Conservation (phyloP, 1,140 invertebrate genomes). For the Sipha flava region DNA sequence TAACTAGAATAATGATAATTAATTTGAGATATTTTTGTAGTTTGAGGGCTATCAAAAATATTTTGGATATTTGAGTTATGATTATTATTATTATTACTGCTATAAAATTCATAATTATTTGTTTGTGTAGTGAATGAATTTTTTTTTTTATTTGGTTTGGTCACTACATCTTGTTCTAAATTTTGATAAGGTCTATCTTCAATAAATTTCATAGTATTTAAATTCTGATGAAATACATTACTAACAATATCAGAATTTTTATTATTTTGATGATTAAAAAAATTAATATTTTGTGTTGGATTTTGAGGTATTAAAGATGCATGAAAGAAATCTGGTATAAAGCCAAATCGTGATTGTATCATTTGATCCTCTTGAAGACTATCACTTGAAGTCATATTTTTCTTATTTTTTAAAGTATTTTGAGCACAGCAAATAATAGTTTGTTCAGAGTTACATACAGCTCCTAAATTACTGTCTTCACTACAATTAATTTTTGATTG, state of each 20-base stretch:
- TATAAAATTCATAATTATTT: not conserved
- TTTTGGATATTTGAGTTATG: not conserved
- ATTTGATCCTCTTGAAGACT: not conserved
- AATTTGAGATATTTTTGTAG: not conserved
- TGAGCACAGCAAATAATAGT: constrained; percentile 1
- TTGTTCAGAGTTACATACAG: not conserved
- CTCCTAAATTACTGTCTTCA: not conserved
- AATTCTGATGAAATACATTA: not conserved
- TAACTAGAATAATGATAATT: not conserved
- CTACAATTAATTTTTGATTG: not conserved
- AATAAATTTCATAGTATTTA: not conserved
- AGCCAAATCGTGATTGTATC: not conserved
- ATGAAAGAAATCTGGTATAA: not conserved
- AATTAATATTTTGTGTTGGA: not conserved
- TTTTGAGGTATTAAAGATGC: not conserved
- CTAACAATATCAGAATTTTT: not conserved
- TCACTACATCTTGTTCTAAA: not conserved
- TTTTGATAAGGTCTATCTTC: constrained; percentile 14
- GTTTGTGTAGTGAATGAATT: not conserved
- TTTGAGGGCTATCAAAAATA: not conserved
- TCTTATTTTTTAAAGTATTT: not conserved
- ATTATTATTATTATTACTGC: not conserved
- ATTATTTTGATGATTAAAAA: not conserved
- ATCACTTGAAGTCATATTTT: not conserved
- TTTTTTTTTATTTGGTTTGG: constrained; percentile 1